These are phyloP conservation scores for Strigamia crassipes DNA, from an alignment of 2,888 invertebrate species.

Conservation along the genomic window DNA sequence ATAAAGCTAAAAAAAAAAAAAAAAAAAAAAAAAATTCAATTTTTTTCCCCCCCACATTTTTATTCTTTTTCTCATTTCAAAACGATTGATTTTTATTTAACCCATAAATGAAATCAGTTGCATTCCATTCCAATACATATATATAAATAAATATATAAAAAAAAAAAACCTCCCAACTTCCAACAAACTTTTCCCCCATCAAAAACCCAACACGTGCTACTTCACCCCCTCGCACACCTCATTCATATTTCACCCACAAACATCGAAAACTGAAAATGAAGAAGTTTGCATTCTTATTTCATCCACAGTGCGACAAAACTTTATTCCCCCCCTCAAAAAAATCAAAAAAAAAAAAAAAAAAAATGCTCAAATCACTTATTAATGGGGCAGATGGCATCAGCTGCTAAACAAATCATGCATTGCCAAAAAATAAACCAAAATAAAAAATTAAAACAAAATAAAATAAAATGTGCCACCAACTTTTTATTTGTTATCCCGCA, in stretches of 20 bases:
- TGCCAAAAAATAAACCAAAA: too few species aligned
- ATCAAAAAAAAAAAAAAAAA: not conserved
- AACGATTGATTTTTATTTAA: not conserved
- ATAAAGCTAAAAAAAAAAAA: too few species aligned
- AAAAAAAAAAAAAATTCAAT: not conserved
- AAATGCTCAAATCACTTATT: slow-evolving; percentile 12
- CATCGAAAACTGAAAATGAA: not conserved
- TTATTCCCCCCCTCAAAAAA: not conserved
- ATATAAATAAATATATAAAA: not conserved
- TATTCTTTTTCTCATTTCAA: not conserved
- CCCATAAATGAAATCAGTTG: slow-evolving; percentile 21
- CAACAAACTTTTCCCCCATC: not conserved
- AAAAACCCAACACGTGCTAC: slow-evolving; percentile 2
- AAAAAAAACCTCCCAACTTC: not conserved
- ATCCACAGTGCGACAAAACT: not conserved
- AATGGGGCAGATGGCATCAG: slow-evolving; percentile 17
- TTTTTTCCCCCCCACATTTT: not conserved
- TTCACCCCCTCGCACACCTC: not conserved
- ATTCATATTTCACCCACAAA: slow-evolving; percentile 14
- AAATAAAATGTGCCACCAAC: not conserved
- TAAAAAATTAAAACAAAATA: not conserved
- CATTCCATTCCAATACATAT: slow-evolving; percentile 8
- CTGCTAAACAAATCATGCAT: not conserved
- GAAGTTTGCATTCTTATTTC: slow-evolving; percentile 14
- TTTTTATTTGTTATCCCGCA: not conserved